Evolutionary conservation across 1,140 invertebrate genomes (phyloP).

Genomic region (Euwallacea similis): DNA sequence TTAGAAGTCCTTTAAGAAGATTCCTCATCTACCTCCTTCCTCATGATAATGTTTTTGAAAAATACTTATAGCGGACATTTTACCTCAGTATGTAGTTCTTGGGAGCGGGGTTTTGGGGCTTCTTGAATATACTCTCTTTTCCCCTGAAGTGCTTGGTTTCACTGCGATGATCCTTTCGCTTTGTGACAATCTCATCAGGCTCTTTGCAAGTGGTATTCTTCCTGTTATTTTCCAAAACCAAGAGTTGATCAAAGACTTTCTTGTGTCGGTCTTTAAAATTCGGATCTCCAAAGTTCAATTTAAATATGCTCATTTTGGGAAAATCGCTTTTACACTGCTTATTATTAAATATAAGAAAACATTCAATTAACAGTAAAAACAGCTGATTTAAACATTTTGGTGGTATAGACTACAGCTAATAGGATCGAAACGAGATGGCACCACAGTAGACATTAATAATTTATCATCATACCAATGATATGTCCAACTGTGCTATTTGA

Average conservation of each 20-base stretch:
- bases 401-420: too few relatives aligned
- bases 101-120: constrained; percentile 61
- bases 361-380: not conserved
- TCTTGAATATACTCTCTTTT: constrained; percentile 76
- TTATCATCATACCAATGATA: too few relatives aligned
- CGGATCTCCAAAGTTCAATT: constrained; percentile 32
- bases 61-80: too few relatives aligned
- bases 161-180: constrained; percentile 38
- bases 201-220: constrained; percentile 48
- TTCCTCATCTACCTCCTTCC: constrained; percentile 9
- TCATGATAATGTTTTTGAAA: too few relatives aligned
- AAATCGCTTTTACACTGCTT: not conserved
- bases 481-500: too few relatives aligned
- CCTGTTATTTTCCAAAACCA: constrained; percentile 49
- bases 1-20: not conserved
- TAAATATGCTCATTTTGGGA: constrained; percentile 30
- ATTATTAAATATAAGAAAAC: not conserved
- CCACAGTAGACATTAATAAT: too few relatives aligned
- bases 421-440: too few relatives aligned
- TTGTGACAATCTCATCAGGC: constrained; percentile 45
- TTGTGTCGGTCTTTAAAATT: constrained; percentile 52
- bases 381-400: too few relatives aligned
- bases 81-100: constrained; percentile 46
- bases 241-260: constrained; percentile 53
- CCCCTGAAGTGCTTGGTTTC: constrained; percentile 65